These are phyloP conservation scores for Graptemys geographica DNA, from an alignment of 2,797 vertebrate species.

Conservation along the genomic window DNA sequence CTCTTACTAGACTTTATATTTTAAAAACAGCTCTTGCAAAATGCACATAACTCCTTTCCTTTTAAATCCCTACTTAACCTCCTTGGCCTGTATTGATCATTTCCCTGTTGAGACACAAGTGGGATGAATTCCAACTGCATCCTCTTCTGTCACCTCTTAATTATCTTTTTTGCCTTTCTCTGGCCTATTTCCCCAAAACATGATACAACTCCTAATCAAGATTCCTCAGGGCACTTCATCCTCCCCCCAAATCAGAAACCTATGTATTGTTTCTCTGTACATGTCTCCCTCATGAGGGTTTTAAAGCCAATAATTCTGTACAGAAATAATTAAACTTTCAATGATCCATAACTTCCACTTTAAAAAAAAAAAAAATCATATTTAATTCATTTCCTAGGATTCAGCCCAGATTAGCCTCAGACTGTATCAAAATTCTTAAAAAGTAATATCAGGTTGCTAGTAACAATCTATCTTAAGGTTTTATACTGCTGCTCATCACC, in stretches of 20 bases:
- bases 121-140: background rate
- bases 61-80: background rate
- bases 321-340: constrained; percentile 35
- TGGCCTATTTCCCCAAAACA: background rate
- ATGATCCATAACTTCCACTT: constrained; percentile 42
- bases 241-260: background rate
- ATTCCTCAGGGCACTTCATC: background rate
- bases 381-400: constrained; percentile 34
- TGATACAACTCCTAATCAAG: background rate
- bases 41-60: background rate
- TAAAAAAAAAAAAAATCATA: background rate
- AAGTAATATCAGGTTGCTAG: constrained; percentile 34
- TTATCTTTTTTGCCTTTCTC: background rate
- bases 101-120: rapidly evolving
- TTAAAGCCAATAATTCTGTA: background rate
- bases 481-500: background rate
- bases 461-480: background rate
- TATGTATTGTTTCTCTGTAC: background rate
- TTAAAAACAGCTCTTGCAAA: background rate
- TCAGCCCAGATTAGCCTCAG: background rate
- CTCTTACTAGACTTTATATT: rapidly evolving
- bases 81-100: background rate
- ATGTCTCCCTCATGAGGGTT: background rate
- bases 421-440: background rate
- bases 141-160: background rate